Base-by-base conservation (phyloP, 2,888 invertebrate genomes). In the Orthosia gothica region DNA sequence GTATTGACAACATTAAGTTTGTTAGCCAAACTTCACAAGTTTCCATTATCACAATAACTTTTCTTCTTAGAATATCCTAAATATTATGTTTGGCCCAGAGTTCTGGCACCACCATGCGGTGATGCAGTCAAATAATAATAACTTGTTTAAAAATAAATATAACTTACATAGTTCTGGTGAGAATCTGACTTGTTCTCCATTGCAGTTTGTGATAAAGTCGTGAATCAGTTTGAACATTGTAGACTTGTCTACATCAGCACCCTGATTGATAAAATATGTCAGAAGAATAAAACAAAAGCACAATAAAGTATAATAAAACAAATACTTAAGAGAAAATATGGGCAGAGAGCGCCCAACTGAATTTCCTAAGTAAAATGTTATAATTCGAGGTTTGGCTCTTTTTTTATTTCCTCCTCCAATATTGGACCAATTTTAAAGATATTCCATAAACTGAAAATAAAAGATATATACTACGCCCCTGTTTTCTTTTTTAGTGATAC, bases 141-240 rank as follows among this genome's bases (percentile, higher is more conserved):
- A 32, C n/a, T 54, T 52, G 7, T 9, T 49, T 32, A 40, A 45
- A n/a, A 66, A 40, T 23, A 45, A 54, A 65, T 58, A 23, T 47
- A 13, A 79, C 81, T 78, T 97, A 99, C 99, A 99, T 88, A 98
- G 97, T 92, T 99, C 98, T 70, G 98, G 98, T 67, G 98, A 98
- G 93, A 98, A 98, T 88, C 99, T 97, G 74, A 99, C 98, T 97
- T 99, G 99, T 94, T 99, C 99, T 67, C 98, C 98, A 96, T 98
- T 99, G 92, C 99, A 99, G 85, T 98, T 98, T 74, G 97, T 97
- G 78, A 99, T 98, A 93, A 99, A 99, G 88, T 99, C 99, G 91
- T 98, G 98, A 80, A 98, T 98, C 92, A 98, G 98, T 87, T 97
- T 97, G 90, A 98, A 98, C 89, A 98, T 95, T 16, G 97, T 96